phyloP scores from a whole-genome alignment of 2,797 vertebrate genomes.

The Myripristis jacobus region DNA sequence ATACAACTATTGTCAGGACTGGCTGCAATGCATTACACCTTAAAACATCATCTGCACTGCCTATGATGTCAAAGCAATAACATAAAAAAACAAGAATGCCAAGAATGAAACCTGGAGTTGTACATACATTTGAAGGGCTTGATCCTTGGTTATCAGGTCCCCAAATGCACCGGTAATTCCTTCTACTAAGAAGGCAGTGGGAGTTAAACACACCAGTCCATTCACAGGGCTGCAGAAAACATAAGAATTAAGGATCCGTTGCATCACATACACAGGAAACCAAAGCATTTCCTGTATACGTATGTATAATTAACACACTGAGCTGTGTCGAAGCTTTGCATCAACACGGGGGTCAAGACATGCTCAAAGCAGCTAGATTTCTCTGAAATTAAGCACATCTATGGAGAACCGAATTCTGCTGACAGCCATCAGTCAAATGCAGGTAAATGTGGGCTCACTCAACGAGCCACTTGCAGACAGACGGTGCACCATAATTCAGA shows the following conservation, averaged over 20 bases:
- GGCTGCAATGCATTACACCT: not conserved
- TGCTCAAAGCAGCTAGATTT: conserved; percentile 1
- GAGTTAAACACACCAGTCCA: conserved; percentile 43
- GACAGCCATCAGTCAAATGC: not conserved
- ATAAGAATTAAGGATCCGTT: conserved; percentile 43
- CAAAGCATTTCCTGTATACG: conserved; percentile 72
- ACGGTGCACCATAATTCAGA: too few relatives aligned
- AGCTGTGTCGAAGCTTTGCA: conserved; percentile 29
- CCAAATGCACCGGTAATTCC: conserved; percentile 47
- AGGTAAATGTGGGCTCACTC: not conserved
- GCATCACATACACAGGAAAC: conserved; percentile 75
- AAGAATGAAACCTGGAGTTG: conserved; percentile 38
- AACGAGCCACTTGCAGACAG: not conserved
- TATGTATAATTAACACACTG: conserved; percentile 18
- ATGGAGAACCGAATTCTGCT: too few relatives aligned
- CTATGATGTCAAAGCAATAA: conserved; percentile 5
- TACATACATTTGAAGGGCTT: conserved; percentile 54
- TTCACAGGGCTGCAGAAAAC: conserved; percentile 49
- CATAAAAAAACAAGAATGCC: not conserved
- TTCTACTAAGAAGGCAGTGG: conserved; percentile 24
- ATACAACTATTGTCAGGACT: not conserved
- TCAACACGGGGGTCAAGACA: conserved; percentile 18
- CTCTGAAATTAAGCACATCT: not conserved
- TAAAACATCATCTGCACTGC: conserved; percentile 4
- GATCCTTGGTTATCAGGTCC: conserved; percentile 39